phyloP scores from a whole-genome alignment of 2,113 vertebrate species.

The Hucho hucho region DNA sequence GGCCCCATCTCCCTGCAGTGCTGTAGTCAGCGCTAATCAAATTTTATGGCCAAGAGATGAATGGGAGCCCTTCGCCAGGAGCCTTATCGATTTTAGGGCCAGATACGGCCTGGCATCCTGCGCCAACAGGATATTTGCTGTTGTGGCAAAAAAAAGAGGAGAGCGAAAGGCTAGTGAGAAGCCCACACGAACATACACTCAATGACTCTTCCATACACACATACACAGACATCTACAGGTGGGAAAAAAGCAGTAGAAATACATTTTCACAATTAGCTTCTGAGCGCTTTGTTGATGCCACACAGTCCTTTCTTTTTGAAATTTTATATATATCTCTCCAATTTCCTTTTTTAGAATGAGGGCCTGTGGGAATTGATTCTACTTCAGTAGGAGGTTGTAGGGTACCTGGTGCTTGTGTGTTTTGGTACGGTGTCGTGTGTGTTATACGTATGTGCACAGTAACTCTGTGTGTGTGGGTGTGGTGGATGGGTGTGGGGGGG shows the following conservation, averaged over 20 bases:
- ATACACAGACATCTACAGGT: conserved; percentile 31
- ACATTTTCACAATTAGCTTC: conserved; percentile 42
- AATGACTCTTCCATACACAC: conserved; percentile 36
- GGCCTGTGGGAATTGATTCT: conserved; percentile 80
- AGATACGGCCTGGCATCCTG: conserved; percentile 81
- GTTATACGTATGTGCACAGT: conserved; percentile 1
- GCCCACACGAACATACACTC: conserved; percentile 12
- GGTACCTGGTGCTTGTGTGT: conserved; percentile 19
- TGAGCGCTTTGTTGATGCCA: conserved; percentile 28
- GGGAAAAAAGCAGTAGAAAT: conserved; percentile 43
- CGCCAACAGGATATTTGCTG: conserved; percentile 98
- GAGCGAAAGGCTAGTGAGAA: conserved; percentile 61
- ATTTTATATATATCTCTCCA: conserved; percentile 74
- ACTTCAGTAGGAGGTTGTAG: conserved; percentile 70
- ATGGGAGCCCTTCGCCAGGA: conserved; percentile 86
- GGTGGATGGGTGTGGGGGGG: not conserved
- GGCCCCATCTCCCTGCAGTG: conserved; percentile 80
- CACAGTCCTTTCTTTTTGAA: conserved; percentile 21
- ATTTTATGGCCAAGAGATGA: conserved; percentile 90
- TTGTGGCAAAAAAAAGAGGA: conserved; percentile 84
- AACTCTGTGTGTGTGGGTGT: conserved; percentile 26
- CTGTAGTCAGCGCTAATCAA: conserved; percentile 89
- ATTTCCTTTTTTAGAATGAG: conserved; percentile 85
- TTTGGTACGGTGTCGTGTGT: conserved; percentile 3
- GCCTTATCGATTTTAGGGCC: conserved; percentile 82